Evolutionary conservation across 2,888 invertebrate genomes (phyloP), one percentile per base, ranked within the genome.

Genomic region (Lottia gigantea): DNA sequence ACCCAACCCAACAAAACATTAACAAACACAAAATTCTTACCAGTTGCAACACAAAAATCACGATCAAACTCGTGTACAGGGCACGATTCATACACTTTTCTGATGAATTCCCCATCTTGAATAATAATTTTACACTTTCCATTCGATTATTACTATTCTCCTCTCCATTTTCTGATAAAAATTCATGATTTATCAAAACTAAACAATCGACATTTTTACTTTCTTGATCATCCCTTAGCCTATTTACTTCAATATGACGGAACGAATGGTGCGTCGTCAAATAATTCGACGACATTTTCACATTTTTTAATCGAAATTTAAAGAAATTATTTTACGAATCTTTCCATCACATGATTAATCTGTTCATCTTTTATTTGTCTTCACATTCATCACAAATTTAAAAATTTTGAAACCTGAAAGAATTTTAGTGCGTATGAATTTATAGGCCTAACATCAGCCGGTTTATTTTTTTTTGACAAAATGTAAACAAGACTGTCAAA

Each of bases 31-130:
- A 23, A 66, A 46, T 25, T n/a, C 83, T 82, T 77, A 83, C 83
- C 81, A 83, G 74, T 70, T 83, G 83, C 15, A 82, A 71, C 4
- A 75, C 74, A 68, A 83, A 76, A 67, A 83, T 75, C 70, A 82
- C 81, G 72, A 83, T 77, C 62, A 82, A 75, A 23, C 82, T 78
- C 64, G 83, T 82, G 55, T 82, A 76, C 14, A 82, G 72, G 11
- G 82, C 81, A 19, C 79, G 78, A 19, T 79, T 80, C 65, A 81
- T 76, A 72, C 80, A 82, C 72, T 83, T 83, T 68, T 76, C 73
- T 31, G 79, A 78, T 64, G 65, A 55, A 40, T 63, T 61, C 61
- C 64, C 64, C 31, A 69, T 69, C 49, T 65, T 65, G 23, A 12
- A 23, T 8, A 12, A 8, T 55, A 12, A 19, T 23, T 23, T 55